Evolutionary conservation across 2,888 invertebrate species (phyloP), one percentile per base, ranked within the genome.

Genomic region (Dioctria rufipes): DNA sequence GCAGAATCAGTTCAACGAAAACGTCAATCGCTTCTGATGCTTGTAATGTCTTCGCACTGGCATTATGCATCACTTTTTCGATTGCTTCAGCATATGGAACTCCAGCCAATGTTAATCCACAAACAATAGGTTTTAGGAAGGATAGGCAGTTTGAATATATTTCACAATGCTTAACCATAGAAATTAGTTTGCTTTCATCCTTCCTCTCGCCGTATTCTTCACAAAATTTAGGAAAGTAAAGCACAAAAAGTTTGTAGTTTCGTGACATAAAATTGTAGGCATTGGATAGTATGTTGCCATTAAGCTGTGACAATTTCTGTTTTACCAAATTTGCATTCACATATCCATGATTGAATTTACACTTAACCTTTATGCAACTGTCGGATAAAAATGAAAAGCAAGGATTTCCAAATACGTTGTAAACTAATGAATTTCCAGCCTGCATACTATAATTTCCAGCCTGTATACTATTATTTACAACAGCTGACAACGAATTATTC

Each of bases 161-260:
- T 13, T 73, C 42, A 54, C 42, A 60, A 39, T 73, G 58, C 2
- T 40, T 54, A 39, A 73, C 42, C 60, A 73, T 73, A 40, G 9
- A 2, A 1, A 13, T 2, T 11, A 73, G 8, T 13, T 4, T 73
- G 3, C 5, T 42, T 11, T 51, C 37, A n/a, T 58, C 60, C 1
- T 42, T 25, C 9, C 43, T 49, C 42, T 54, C 25, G 5, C 42
- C 42, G n/a, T 58, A 73, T 3, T 11, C 9, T 5, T 73, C 42
- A 60, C 73, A 73, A 58, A 73, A 73, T 42, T 40, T 42, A 9
- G 58, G 9, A 58, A 73, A 73, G n/a, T 60, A 73, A 5, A 54
- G 43, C 5, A 6, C 13, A 9, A 73, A 73, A 5, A 73, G 6
- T 4, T 58, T 13, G 8, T 42, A 37, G 13, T 73, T 58, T n/a